Conservation (phyloP, 2,113 vertebrate species). For the Eublepharis macularius region DNA sequence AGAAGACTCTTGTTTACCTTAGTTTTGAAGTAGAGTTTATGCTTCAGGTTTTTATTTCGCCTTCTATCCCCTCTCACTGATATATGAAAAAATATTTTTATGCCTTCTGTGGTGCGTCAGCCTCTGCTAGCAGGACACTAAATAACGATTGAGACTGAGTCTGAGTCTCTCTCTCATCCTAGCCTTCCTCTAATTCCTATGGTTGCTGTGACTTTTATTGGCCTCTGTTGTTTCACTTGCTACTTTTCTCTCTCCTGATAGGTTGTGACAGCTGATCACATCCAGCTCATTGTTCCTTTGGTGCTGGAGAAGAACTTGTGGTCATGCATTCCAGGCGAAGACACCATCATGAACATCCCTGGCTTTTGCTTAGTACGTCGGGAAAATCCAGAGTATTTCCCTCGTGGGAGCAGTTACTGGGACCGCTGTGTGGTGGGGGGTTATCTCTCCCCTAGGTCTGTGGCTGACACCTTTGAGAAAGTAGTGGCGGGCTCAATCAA, state of each 20-base stretch:
- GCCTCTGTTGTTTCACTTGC: conserved; percentile 29
- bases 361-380: conserved; percentile 95
- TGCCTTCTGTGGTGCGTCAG: neutral
- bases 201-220: neutral
- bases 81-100: neutral
- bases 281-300: conserved; percentile 95
- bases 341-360: conserved; percentile 97
- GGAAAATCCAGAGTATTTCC: conserved; percentile 97
- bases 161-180: neutral
- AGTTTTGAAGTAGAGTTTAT: neutral
- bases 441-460: conserved; percentile 93
- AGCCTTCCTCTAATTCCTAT: too few relatives aligned
- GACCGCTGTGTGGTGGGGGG: conserved; percentile 97
- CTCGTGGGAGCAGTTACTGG: conserved; percentile 96
- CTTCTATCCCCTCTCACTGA: neutral
- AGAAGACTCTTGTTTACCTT: neutral
- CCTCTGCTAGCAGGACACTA: neutral
- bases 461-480: conserved; percentile 92
- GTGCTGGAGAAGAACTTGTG: conserved; percentile 95
- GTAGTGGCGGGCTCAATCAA: conserved; percentile 95
- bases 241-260: conserved; percentile 61
- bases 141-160: neutral
- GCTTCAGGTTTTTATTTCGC: neutral
- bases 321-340: conserved; percentile 93
- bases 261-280: conserved; percentile 96